Conservation (phyloP, 2,888 invertebrate species). For the Cheilosia grossa region DNA sequence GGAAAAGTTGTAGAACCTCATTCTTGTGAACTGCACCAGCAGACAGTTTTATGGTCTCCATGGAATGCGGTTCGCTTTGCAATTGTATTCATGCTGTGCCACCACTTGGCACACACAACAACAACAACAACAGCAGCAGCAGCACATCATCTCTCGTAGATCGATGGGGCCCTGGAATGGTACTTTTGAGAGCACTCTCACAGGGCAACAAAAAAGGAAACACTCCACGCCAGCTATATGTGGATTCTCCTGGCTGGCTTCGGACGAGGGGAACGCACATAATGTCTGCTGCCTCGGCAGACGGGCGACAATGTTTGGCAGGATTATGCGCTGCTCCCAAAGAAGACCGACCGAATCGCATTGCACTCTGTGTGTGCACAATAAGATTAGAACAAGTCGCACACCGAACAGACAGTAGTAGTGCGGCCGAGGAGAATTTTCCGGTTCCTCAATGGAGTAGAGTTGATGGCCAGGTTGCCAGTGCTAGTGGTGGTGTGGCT, state of each 20-base stretch:
- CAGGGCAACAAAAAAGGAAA: slow-evolving; percentile 22
- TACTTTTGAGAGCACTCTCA: slow-evolving; percentile 33
- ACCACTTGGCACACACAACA: slow-evolving; percentile 53
- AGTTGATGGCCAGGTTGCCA: slow-evolving; percentile 6
- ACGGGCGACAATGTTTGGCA: slow-evolving; percentile 37
- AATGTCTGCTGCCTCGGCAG: slow-evolving; percentile 37
- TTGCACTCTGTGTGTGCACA: slow-evolving; percentile 26
- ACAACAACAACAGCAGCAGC: slow-evolving; percentile 14
- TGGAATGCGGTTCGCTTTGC: slow-evolving; percentile 72
- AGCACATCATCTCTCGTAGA: slow-evolving; percentile 47
- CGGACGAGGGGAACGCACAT: slow-evolving; percentile 28
- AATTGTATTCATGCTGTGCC: slow-evolving; percentile 57
- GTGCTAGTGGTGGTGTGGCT: slow-evolving; percentile 10
- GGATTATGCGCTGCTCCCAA: slow-evolving; percentile 36
- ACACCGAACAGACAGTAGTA: slow-evolving; percentile 28
- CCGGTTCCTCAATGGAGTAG: slow-evolving; percentile 56
- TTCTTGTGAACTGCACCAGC: slow-evolving; percentile 65
- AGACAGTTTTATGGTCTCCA: slow-evolving; percentile 74
- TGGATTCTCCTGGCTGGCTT: slow-evolving; percentile 34
- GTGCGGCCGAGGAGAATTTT: slow-evolving; percentile 40
- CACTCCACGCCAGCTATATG: slow-evolving; percentile 14
- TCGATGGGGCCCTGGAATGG: slow-evolving; percentile 51
- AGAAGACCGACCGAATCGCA: slow-evolving; percentile 37
- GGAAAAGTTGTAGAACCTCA: slow-evolving; percentile 66
- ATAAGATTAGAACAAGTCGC: slow-evolving; percentile 36